phyloP scores from a whole-genome alignment of 2,888 invertebrate species.

The Calameuta idolon region DNA sequence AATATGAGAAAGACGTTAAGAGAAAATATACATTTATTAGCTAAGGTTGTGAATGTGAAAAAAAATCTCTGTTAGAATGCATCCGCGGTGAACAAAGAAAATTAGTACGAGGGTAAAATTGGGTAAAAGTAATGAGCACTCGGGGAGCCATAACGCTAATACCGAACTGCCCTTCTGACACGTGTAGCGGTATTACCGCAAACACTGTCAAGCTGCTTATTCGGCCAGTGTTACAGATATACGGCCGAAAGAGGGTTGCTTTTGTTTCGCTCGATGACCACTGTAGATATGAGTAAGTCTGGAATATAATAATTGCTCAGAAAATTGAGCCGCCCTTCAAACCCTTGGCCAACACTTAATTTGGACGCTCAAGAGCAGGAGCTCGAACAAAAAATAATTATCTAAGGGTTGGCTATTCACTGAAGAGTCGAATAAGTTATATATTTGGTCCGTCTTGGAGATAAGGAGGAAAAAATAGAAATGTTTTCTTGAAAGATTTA shows the following conservation, averaged over 20 bases:
- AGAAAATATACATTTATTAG: background rate
- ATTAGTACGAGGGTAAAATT: background rate
- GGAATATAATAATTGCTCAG: slow-evolving; percentile 35
- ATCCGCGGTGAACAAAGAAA: background rate
- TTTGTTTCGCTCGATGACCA: slow-evolving; percentile 28
- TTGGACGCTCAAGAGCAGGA: background rate
- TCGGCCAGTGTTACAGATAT: background rate
- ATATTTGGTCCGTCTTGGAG: too few species aligned
- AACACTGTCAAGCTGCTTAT: slow-evolving; percentile 20
- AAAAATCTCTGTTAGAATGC: background rate
- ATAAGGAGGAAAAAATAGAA: background rate
- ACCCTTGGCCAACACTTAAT: background rate
- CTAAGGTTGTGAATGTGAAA: background rate
- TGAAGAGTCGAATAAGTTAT: background rate
- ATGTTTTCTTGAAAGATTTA: too few species aligned
- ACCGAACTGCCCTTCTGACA: slow-evolving; percentile 12
- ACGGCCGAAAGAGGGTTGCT: background rate
- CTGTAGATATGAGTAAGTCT: slow-evolving; percentile 32
- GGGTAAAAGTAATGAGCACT: background rate
- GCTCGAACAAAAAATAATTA: background rate
- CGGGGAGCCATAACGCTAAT: too few species aligned
- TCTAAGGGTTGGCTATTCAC: background rate
- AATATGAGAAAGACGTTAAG: background rate
- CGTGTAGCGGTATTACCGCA: slow-evolving; percentile 31
- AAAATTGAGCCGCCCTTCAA: slow-evolving; percentile 12